Evolutionary conservation across 2,113 vertebrate genomes (phyloP).

Genomic region (Turdus rufiventris): DNA sequence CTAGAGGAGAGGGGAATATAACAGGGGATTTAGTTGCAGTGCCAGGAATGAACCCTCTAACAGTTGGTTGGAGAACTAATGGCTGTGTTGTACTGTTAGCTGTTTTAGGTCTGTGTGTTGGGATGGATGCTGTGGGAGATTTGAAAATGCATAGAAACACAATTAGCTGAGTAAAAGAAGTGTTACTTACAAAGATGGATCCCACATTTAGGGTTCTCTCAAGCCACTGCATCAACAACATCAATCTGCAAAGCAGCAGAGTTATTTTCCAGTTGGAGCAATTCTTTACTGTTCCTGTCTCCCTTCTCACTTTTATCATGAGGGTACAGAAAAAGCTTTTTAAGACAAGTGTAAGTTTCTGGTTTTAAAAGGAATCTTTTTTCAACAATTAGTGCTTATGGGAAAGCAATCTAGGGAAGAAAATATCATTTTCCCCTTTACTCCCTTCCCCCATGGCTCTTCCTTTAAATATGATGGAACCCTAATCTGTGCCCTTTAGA

Average conservation of each 20-base stretch:
- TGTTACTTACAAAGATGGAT: background rate
- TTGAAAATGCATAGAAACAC: background rate
- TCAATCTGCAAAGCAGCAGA: background rate
- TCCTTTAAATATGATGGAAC: constrained; percentile 48
- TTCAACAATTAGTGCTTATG: background rate
- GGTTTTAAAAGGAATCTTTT: background rate
- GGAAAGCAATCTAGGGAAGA: background rate
- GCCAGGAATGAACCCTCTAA: background rate
- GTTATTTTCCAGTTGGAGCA: background rate
- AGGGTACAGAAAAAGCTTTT: background rate
- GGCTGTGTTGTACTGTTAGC: background rate
- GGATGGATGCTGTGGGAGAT: background rate
- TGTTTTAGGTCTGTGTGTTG: background rate
- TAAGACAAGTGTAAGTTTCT: background rate
- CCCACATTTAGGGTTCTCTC: background rate
- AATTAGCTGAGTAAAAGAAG: background rate
- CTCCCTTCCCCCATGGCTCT: constrained; percentile 14
- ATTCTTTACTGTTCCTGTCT: background rate
- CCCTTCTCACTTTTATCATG: background rate
- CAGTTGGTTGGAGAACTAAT: background rate
- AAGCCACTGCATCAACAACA: background rate
- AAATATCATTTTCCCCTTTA: background rate
- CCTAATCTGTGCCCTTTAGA: constrained; percentile 55
- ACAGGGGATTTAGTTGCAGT: background rate
- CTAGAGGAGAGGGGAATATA: background rate